Conservation (phyloP, 1,140 invertebrate genomes). For the Ptiloglossa arizonensis region DNA sequence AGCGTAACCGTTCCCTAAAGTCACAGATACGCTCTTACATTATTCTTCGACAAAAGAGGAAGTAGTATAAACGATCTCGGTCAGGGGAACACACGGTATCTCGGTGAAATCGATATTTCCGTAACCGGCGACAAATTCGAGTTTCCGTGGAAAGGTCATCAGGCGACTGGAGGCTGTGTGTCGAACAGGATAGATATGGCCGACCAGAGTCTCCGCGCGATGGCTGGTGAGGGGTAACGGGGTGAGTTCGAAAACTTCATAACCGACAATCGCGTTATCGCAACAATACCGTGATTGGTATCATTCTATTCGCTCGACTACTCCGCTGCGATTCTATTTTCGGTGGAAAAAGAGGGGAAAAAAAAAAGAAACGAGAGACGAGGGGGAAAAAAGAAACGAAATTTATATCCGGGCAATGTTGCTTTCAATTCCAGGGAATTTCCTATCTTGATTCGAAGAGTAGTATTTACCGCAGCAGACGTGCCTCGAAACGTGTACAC, state of each 20-base stretch:
- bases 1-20: too few species aligned
- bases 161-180: background rate
- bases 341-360: slow-evolving; percentile 26
- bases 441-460: slow-evolving; percentile 21
- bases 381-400: background rate
- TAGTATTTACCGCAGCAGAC: background rate
- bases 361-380: background rate
- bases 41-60: too few species aligned
- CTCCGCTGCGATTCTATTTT: slow-evolving; percentile 52
- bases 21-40: too few species aligned
- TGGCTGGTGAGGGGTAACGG: background rate
- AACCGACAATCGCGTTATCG: slow-evolving; percentile 57
- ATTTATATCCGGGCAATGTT: slow-evolving; percentile 27
- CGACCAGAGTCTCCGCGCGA: slow-evolving; percentile 27
- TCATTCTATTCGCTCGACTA: slow-evolving; percentile 57
- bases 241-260: slow-evolving; percentile 56
- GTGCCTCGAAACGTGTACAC: background rate
- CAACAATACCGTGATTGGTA: slow-evolving; percentile 62
- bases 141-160: slow-evolving; percentile 1
- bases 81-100: background rate
- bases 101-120: background rate
- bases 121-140: background rate
- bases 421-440: slow-evolving; percentile 27
- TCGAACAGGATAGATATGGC: background rate
- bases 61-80: background rate